These are phyloP conservation scores for Eriosoma lanigerum DNA, from an alignment of 1,140 invertebrate species.

Conservation along the genomic window DNA sequence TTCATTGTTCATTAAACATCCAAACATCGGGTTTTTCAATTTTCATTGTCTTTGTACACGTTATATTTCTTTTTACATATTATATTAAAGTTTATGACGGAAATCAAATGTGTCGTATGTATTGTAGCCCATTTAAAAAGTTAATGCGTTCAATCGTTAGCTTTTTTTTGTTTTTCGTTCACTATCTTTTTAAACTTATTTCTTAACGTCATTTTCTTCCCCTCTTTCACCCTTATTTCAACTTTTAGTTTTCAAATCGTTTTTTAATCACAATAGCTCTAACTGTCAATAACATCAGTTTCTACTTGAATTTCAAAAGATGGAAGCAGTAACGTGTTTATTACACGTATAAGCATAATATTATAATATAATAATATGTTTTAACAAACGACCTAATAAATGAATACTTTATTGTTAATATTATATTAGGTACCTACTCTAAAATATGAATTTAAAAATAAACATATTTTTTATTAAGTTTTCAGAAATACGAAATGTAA, in stretches of 20 bases:
- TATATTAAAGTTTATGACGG: neutral
- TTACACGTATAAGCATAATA: neutral
- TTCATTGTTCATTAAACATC: constrained; percentile 48
- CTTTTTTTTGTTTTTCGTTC: neutral
- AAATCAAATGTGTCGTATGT: constrained; percentile 21
- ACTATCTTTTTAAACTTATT: constrained; percentile 18
- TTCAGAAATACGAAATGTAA: too few relatives aligned
- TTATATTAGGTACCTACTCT: neutral
- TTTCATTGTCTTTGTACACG: constrained; percentile 7
- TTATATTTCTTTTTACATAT: neutral
- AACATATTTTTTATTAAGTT: neutral
- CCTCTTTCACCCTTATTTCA: neutral
- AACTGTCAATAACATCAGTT: neutral
- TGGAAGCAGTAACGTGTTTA: neutral
- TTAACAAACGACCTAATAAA: too few relatives aligned
- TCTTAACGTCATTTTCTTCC: neutral
- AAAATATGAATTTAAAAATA: neutral
- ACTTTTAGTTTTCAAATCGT: constrained; percentile 18
- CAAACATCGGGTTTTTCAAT: constrained; percentile 1
- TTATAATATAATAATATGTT: neutral
- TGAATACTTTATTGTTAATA: neutral
- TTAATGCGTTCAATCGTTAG: constrained; percentile 51
- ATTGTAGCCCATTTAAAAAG: constrained; percentile 1
- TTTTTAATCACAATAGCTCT: neutral
- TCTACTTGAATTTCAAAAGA: neutral